Evolutionary conservation across 1,140 invertebrate species (phyloP).

Genomic region (Armadillidium nasatum): DNA sequence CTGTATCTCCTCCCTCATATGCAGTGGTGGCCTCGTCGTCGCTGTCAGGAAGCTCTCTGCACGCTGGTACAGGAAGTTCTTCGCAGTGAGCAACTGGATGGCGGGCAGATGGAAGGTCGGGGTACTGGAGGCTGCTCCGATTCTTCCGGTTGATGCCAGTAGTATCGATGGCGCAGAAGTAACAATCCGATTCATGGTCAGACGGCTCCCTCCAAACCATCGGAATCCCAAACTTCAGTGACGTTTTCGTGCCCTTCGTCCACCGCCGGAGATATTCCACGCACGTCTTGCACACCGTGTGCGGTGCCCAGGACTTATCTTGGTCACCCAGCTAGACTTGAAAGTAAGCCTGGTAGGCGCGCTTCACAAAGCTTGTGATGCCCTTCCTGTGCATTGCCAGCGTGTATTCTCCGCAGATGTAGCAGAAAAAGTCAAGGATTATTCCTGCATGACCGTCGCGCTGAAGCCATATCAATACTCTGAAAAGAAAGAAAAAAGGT

Average conservation of each 20-base stretch:
- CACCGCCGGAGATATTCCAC: constrained; percentile 10
- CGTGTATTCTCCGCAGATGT: constrained; percentile 14
- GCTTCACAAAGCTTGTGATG: constrained; percentile 16
- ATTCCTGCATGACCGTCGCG: constrained; percentile 24
- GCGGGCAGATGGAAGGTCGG: background rate
- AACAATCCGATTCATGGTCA: background rate
- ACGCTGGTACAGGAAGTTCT: constrained; percentile 9
- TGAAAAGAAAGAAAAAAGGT: constrained; percentile 8
- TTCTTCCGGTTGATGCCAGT: background rate
- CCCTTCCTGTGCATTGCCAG: constrained; percentile 5
- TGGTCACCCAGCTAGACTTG: background rate
- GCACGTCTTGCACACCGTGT: constrained; percentile 19
- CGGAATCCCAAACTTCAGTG: constrained; percentile 7
- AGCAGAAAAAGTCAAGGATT: constrained; percentile 20
- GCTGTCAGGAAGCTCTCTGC: background rate
- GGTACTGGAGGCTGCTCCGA: constrained; percentile 18
- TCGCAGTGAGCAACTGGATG: background rate
- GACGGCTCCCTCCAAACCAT: background rate
- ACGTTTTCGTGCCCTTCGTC: background rate
- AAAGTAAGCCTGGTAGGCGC: constrained; percentile 13
- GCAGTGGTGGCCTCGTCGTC: background rate
- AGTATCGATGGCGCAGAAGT: background rate
- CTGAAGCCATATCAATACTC: background rate
- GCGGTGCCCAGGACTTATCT: constrained; percentile 12
- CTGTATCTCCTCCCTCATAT: too few relatives aligned